These are phyloP conservation scores for Ryuthela nishihirai DNA, from an alignment of 2,888 invertebrate genomes.

Conservation along the genomic window DNA sequence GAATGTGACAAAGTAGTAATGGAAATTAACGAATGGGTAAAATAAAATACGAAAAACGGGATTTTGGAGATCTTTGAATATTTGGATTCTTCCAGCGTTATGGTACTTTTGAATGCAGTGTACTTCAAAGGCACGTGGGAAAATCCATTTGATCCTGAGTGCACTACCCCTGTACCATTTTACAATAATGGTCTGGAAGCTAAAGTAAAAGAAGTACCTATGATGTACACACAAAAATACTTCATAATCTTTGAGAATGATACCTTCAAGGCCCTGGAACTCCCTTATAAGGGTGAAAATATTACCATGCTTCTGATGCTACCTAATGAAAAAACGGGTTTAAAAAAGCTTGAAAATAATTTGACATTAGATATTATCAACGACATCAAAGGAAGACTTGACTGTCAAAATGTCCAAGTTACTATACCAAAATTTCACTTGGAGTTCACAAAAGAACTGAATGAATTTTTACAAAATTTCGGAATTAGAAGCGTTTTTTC, in stretches of 20 bases:
- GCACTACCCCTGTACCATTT: slow-evolving; percentile 42
- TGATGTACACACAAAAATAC: slow-evolving; percentile 47
- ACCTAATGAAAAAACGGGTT: slow-evolving; percentile 2
- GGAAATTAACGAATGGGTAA: slow-evolving; percentile 1
- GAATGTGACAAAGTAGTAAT: not conserved
- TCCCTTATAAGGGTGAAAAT: slow-evolving; percentile 19
- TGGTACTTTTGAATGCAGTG: slow-evolving; percentile 77
- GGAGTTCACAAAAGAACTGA: slow-evolving; percentile 1
- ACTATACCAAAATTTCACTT: not conserved
- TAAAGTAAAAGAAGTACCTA: slow-evolving; percentile 44
- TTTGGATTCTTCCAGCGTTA: slow-evolving; percentile 58
- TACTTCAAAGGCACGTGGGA: slow-evolving; percentile 81
- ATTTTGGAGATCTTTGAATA: slow-evolving; percentile 37
- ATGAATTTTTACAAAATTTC: slow-evolving; percentile 55
- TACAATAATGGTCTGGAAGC: slow-evolving; percentile 1
- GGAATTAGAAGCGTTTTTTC: slow-evolving; percentile 66
- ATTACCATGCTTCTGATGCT: slow-evolving; percentile 24
- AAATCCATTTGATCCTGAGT: slow-evolving; percentile 61
- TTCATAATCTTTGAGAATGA: slow-evolving; percentile 36
- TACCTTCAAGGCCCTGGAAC: slow-evolving; percentile 12
- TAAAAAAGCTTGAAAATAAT: not conserved
- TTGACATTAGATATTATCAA: slow-evolving; percentile 9
- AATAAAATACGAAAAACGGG: not conserved
- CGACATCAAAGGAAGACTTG: not conserved
- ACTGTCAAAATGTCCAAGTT: not conserved